Percentiles rank a stretch among this genome's conserved stretches.
These are phyloP conservation scores for Amiota minor DNA, from an alignment of 2,888 invertebrate species.

Conservation along the genomic window DNA sequence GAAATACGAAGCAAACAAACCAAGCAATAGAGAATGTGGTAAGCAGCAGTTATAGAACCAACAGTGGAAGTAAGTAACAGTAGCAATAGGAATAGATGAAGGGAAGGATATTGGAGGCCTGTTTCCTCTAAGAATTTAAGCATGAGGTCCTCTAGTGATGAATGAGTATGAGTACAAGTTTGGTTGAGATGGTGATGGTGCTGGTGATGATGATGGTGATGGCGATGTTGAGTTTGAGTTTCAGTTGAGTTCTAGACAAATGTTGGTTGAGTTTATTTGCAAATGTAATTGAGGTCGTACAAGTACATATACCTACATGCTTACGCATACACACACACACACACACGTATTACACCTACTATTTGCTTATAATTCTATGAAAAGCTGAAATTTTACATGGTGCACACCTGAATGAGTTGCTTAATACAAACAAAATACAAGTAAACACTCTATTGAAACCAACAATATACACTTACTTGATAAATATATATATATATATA, in stretches of 20 bases:
- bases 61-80: not conserved
- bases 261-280: constrained; percentile 63
- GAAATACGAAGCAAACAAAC: constrained; percentile 19
- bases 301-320: constrained; percentile 41
- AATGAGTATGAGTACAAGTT: no score
- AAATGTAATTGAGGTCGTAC: constrained; percentile 44
- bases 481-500: no score
- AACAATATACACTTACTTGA: constrained; percentile 15
- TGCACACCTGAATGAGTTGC: constrained; percentile 22
- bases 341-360: not conserved
- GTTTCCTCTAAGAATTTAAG: no score
- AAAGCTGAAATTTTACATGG: constrained; percentile 26
- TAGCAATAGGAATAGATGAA: not conserved
- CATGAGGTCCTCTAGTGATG: no score
- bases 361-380: constrained; percentile 27
- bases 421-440: constrained; percentile 22
- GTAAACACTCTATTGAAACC: not conserved
- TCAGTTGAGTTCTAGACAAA: constrained; percentile 55
- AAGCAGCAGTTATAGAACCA: not conserved
- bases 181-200: no score
- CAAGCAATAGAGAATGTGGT: constrained; percentile 8
- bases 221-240: constrained; percentile 10
- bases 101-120: not conserved
- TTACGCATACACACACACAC: constrained; percentile 32
- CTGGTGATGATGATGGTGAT: not conserved